Percentiles rank a stretch among this genome's conserved stretches.
These are phyloP conservation scores for Hermaeophaga mercurialis DNA, from an alignment of 2,888 invertebrate genomes.

Conservation along the genomic window DNA sequence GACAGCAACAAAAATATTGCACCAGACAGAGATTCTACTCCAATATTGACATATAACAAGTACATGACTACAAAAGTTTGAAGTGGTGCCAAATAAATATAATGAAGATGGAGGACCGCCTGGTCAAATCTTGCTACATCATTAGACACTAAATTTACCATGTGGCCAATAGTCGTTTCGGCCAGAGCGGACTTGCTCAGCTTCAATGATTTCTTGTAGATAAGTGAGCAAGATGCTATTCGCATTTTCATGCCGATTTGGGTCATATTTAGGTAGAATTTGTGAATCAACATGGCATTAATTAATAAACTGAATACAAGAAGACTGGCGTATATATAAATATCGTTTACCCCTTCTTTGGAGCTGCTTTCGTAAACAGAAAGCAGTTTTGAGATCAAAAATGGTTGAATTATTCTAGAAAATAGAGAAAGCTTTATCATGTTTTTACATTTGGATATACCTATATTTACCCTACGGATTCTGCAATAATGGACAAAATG, in stretches of 20 bases:
- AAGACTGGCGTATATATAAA: constrained; percentile 66
- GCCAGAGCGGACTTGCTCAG: constrained; percentile 82
- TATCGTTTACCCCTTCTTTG: constrained; percentile 1
- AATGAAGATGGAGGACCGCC: constrained; percentile 28
- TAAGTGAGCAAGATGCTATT: constrained; percentile 41
- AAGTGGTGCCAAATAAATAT: constrained; percentile 54
- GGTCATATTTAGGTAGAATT: constrained; percentile 84
- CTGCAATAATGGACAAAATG: constrained; percentile 30
- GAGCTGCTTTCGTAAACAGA: constrained; percentile 10
- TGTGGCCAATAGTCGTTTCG: too few relatives aligned
- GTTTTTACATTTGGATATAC: too few relatives aligned
- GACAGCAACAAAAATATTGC: constrained; percentile 51
- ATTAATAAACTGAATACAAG: constrained; percentile 73
- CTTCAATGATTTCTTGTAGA: constrained; percentile 60
- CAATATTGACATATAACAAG: constrained; percentile 58
- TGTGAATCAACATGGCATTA: constrained; percentile 69
- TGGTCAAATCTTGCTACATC: constrained; percentile 86
- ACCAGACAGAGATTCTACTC: constrained; percentile 53
- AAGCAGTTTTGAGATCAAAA: constrained; percentile 22
- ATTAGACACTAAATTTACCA: constrained; percentile 68
- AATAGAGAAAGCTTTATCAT: too few relatives aligned
- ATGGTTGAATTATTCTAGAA: constrained; percentile 36
- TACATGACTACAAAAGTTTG: constrained; percentile 62
- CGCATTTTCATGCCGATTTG: constrained; percentile 85
- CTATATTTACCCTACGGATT: constrained; percentile 40